Conservation (phyloP, 2,113 vertebrate species). For the Gobiocypris rarus region DNA sequence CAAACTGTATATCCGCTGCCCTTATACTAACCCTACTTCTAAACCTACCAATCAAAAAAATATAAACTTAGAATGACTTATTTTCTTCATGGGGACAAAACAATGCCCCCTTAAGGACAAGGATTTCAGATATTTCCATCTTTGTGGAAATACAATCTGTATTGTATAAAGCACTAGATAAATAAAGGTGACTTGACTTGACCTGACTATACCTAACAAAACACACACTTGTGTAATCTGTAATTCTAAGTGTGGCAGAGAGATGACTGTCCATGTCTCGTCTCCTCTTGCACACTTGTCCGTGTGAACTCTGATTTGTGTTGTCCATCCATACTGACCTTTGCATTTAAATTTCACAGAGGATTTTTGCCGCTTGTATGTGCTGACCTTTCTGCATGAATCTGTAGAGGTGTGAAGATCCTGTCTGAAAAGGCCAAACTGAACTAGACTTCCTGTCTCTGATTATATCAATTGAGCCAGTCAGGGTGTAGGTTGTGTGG, state of each 20-base stretch:
- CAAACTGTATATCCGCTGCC: too few relatives aligned
- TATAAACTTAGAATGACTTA: too few relatives aligned
- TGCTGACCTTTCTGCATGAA: conserved; percentile 52
- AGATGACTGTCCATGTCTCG: background rate
- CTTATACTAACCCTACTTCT: too few relatives aligned
- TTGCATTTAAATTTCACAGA: conserved; percentile 8
- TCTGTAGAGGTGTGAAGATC: conserved; percentile 47
- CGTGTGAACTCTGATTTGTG: conserved; percentile 3
- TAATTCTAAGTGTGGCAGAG: background rate
- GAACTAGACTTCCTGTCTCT: conserved; percentile 52
- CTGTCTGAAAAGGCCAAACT: conserved; percentile 49
- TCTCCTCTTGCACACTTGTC: background rate
- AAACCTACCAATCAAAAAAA: too few relatives aligned
- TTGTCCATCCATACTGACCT: conserved; percentile 46
- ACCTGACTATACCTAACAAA: background rate
- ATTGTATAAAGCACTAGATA: too few relatives aligned
- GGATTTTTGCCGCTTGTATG: conserved; percentile 15
- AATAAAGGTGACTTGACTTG: too few relatives aligned
- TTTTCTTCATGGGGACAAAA: too few relatives aligned
- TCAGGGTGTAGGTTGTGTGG: conserved; percentile 20
- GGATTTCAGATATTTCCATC: too few relatives aligned
- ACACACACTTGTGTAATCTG: conserved; percentile 8
- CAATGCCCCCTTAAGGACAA: too few relatives aligned
- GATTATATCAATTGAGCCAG: conserved; percentile 38
- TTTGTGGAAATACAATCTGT: too few relatives aligned